phyloP scores from a whole-genome alignment of 2,888 invertebrate genomes.

The Peribatodes rhomboidaria region DNA sequence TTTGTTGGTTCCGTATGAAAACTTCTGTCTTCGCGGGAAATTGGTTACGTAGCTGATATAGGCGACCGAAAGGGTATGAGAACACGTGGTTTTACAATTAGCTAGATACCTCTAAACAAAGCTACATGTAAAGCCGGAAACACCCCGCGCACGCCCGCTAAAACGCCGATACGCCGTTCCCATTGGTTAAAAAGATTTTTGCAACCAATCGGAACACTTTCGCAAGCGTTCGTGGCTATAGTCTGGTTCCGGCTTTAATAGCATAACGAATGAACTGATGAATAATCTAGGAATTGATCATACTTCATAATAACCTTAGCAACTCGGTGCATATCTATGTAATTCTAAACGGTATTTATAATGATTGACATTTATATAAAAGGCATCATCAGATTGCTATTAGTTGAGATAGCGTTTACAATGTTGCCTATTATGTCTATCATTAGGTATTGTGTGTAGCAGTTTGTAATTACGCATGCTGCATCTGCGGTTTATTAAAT shows the following conservation, averaged over 20 bases:
- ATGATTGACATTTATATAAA: background rate
- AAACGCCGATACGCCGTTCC: too few relatives aligned
- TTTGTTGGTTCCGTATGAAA: too few relatives aligned
- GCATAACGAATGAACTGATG: background rate
- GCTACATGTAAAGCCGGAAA: too few relatives aligned
- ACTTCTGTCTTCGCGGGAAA: too few relatives aligned
- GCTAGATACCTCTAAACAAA: too few relatives aligned
- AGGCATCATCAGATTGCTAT: background rate
- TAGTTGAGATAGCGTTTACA: slow-evolving; percentile 1
- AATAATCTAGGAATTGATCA: background rate
- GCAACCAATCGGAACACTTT: too few relatives aligned
- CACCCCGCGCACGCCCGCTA: too few relatives aligned
- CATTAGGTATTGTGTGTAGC: background rate
- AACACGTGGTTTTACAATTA: background rate
- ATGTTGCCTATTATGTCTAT: background rate
- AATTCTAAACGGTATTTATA: background rate
- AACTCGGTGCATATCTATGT: background rate
- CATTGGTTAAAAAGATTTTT: too few relatives aligned
- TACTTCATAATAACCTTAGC: background rate
- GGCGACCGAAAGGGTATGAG: too few relatives aligned
- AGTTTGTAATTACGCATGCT: background rate
- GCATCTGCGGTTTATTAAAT: background rate
- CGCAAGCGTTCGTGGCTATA: too few relatives aligned
- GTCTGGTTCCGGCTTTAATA: too few relatives aligned
- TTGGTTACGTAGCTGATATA: too few relatives aligned